A percentile compares a stretch with the other conserved stretches of the same genome.
phyloP scores from a whole-genome alignment of 2,797 vertebrate species.

The Spondyliosoma cantharus region DNA sequence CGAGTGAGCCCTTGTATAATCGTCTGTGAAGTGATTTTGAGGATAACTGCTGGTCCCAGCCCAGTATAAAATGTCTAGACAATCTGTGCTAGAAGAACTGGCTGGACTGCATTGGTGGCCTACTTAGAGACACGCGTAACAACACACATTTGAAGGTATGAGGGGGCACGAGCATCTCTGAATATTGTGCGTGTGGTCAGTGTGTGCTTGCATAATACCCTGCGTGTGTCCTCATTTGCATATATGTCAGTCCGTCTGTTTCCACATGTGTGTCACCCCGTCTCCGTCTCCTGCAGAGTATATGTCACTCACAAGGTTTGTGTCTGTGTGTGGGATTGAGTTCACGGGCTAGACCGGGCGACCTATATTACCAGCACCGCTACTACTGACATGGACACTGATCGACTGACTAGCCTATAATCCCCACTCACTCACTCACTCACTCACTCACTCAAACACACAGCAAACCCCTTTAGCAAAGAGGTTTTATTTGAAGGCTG shows the following conservation, averaged over 20 bases:
- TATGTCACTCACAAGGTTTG: slow-evolving; percentile 10
- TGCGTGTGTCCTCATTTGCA: slow-evolving; percentile 52
- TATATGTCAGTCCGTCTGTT: slow-evolving; percentile 58
- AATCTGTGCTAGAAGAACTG: slow-evolving; percentile 36
- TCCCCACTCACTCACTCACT: slow-evolving; percentile 37
- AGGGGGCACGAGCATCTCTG: slow-evolving; percentile 9
- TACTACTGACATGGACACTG: slow-evolving; percentile 37
- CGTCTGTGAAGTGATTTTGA: slow-evolving; percentile 33
- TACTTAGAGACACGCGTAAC: slow-evolving; percentile 52
- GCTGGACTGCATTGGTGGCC: slow-evolving; percentile 56
- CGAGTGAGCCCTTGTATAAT: slow-evolving; percentile 31
- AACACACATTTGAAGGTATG: slow-evolving; percentile 28
- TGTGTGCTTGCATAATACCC: slow-evolving; percentile 39
- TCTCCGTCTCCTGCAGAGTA: slow-evolving; percentile 34
- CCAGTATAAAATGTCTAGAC: slow-evolving; percentile 42
- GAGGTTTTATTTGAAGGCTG: slow-evolving; percentile 39
- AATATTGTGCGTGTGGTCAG: not conserved
- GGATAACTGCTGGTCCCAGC: slow-evolving; percentile 19
- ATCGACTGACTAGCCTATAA: slow-evolving; percentile 44
- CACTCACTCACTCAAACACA: slow-evolving; percentile 11
- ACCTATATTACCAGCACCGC: slow-evolving; percentile 70
- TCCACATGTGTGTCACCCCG: slow-evolving; percentile 51
- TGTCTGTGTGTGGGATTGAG: slow-evolving; percentile 75
- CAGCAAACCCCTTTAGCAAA: slow-evolving; percentile 12
- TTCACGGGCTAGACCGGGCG: slow-evolving; percentile 71